phyloP scores from a whole-genome alignment of 2,113 vertebrate genomes.

The Otolemur garnettii region DNA sequence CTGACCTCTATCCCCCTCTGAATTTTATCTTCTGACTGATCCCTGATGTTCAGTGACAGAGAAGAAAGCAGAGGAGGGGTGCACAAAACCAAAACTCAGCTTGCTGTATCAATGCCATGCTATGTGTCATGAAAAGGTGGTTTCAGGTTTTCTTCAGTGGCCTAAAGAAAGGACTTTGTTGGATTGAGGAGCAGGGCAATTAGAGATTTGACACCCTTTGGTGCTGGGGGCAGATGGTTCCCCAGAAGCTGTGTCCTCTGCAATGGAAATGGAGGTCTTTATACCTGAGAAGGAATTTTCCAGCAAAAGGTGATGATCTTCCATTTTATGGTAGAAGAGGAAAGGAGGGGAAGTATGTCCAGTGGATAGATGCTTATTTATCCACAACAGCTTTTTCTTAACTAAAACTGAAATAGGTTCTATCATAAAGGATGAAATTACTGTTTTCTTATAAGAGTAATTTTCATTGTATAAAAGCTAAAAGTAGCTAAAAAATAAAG shows the following conservation, averaged over 20 bases:
- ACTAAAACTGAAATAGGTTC: not conserved
- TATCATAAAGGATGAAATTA: not conserved
- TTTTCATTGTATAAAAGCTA: not conserved
- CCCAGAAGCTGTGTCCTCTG: not conserved
- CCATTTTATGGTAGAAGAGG: not conserved
- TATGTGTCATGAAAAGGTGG: not conserved
- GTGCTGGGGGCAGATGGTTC: not conserved
- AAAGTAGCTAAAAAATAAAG: not conserved
- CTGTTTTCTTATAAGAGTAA: not conserved
- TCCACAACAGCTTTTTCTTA: not conserved
- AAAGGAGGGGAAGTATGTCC: not conserved
- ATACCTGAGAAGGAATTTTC: not conserved
- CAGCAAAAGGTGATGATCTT: not conserved
- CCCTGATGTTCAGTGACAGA: too few relatives aligned
- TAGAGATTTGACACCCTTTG: not conserved
- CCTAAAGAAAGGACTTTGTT: not conserved
- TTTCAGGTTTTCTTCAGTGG: not conserved
- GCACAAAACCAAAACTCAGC: accelerated
- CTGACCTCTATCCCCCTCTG: not conserved
- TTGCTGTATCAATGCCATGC: accelerated
- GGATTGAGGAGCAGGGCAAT: not conserved
- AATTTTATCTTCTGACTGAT: not conserved
- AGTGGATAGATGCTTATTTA: too few relatives aligned
- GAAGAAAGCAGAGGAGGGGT: not conserved
- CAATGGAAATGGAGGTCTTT: not conserved